phyloP scores from a whole-genome alignment of 2,888 invertebrate species.

The Petrolisthes manimaculis region DNA sequence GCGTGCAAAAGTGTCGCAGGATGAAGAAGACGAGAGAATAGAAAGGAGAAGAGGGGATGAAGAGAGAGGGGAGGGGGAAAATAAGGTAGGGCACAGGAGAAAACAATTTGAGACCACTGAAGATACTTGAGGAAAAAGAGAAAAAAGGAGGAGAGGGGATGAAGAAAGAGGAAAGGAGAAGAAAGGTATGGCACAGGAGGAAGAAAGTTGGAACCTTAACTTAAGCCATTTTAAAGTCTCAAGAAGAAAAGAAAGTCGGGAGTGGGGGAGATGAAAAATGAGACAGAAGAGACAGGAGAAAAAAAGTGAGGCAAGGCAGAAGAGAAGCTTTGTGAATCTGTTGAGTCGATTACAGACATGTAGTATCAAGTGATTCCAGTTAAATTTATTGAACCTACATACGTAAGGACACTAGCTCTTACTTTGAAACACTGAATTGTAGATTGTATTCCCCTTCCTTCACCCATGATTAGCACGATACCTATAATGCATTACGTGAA shows the following conservation, averaged over 20 bases:
- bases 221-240: too few species aligned
- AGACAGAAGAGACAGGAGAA: neutral
- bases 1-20: too few species aligned
- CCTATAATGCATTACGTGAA: too few species aligned
- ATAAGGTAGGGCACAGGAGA: neutral
- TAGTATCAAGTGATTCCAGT: too few species aligned
- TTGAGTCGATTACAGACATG: neutral
- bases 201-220: neutral
- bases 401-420: too few species aligned
- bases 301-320: neutral
- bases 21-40: neutral
- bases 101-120: neutral
- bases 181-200: neutral
- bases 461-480: too few species aligned
- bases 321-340: neutral
- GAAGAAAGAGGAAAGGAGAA: conserved; percentile 10
- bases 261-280: neutral
- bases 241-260: conserved; percentile 7
- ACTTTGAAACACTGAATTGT: too few species aligned
- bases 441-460: too few species aligned
- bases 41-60: neutral
- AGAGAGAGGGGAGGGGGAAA: neutral
- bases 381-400: too few species aligned
- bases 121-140: neutral
- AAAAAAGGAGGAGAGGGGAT: neutral